Evolutionary conservation across 2,797 vertebrate genomes (phyloP), one percentile per base, ranked within the genome.

Genomic region (Acestrorhynchus altus): DNA sequence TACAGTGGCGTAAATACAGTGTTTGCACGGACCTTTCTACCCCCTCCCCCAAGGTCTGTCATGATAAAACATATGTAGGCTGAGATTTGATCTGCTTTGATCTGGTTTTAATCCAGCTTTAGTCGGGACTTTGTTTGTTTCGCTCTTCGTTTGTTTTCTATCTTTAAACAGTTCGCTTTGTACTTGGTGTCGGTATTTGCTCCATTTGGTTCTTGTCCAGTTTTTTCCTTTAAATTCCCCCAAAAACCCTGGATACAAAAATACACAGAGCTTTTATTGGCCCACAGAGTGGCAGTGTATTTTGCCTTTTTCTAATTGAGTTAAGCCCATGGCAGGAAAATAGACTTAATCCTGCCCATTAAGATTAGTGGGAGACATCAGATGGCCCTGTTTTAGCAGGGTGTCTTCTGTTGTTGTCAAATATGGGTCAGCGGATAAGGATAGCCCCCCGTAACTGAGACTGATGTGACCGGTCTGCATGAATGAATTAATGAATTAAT

Each of bases 291-390:
- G 28, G 35, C 51, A n/a, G 15, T 11, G 20, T 54, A 61, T 22
- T 20, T 44, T 46, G 35, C 7, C 9, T 60, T 59, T 79, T 88
- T 89, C 81, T 84, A 84, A 89, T 81, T 72, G 79, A 11, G 46
- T 71, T 88, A 90, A 91, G 75, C 77, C 85, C 59, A 44, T 85
- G 83, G 40, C 67, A 69, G 87, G 86, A 88, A 90, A 92, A 87
- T 88, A 88, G 86, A 84, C 86, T 83, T 92, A 92, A 93, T 93
- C 91, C 92, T 80, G 77, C 83, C 86, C 86, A 88, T 89, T 91
- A 89, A 92, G 90, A 92, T 92, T 91, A 91, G 87, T 82, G 84
- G 82, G 85, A 92, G 90, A 91, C 87, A 89, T 93, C 90, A 90
- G 90, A 91, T 92, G 91, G 90, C 84, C 88, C 85, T 79, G 82